Evolutionary conservation across 1,140 invertebrate genomes (phyloP).

Genomic region (Neotoxoptera formosana): DNA sequence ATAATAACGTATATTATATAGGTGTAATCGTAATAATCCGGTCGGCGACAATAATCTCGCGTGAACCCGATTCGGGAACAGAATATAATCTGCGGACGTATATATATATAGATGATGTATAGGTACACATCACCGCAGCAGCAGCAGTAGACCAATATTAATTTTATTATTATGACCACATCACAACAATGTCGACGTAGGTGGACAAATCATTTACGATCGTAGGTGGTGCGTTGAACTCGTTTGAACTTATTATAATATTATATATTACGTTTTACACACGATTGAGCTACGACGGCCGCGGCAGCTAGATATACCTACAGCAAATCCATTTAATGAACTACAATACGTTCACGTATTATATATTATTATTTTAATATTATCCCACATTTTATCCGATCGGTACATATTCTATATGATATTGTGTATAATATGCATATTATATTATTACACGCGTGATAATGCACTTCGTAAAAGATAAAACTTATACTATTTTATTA

Average conservation of each 20-base stretch:
- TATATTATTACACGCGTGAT: too few species aligned
- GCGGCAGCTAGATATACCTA: not conserved
- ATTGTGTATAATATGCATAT: too few species aligned
- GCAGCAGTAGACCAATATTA: not conserved
- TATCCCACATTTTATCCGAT: not conserved
- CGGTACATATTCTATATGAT: not conserved
- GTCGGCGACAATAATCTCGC: not conserved
- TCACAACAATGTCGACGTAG: not conserved
- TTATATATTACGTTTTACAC: not conserved
- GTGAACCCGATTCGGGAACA: not conserved
- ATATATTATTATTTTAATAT: not conserved
- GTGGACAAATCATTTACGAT: conserved; percentile 5
- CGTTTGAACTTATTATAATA: conserved; percentile 1
- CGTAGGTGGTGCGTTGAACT: not conserved
- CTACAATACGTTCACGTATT: not conserved
- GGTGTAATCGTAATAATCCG: not conserved
- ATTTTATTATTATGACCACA: not conserved
- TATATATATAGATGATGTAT: too few species aligned
- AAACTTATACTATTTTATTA: not conserved
- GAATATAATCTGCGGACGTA: not conserved
- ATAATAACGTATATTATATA: not conserved
- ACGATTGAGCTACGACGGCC: not conserved
- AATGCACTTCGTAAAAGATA: too few species aligned
- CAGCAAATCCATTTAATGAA: not conserved
- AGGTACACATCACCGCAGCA: too few species aligned